phyloP scores from a whole-genome alignment of 1,140 invertebrate species.

The Aplysia californica region DNA sequence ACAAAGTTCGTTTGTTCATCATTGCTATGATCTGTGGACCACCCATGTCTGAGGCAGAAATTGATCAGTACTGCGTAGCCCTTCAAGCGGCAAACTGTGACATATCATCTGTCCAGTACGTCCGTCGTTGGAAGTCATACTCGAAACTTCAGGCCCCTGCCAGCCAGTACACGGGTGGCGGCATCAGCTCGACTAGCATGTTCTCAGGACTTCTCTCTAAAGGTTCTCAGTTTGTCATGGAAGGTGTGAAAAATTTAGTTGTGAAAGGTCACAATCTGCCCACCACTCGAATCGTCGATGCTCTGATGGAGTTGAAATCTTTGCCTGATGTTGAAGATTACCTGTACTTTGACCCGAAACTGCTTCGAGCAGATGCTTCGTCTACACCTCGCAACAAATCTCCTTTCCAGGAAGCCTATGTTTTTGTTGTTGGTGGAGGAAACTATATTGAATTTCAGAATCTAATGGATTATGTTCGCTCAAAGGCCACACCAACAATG shows the following conservation, averaged over 20 bases:
- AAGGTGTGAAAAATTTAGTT: constrained; percentile 99
- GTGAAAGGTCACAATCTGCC: constrained; percentile 97
- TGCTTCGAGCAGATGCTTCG: constrained; percentile 78
- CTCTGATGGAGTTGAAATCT: constrained; percentile 87
- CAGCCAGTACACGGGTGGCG: constrained; percentile 80
- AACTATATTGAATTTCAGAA: constrained; percentile 99
- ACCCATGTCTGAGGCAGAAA: constrained; percentile 82
- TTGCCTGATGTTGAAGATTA: constrained; percentile 86
- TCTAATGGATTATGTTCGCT: constrained; percentile 92
- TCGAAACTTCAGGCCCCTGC: constrained; percentile 80
- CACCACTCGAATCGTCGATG: constrained; percentile 91
- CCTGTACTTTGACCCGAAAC: constrained; percentile 92
- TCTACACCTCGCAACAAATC: constrained; percentile 64
- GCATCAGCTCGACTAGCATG: constrained; percentile 95
- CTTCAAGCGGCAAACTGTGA: constrained; percentile 88
- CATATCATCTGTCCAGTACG: constrained; percentile 83
- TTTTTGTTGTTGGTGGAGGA: constrained; percentile 97
- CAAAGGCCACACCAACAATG: constrained; percentile 72
- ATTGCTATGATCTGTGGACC: constrained; percentile 92
- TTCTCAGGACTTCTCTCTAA: constrained; percentile 97
- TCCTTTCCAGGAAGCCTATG: constrained; percentile 77
- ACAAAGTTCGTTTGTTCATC: constrained; percentile 92
- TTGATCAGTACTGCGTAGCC: constrained; percentile 83
- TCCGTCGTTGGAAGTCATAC: constrained; percentile 92
- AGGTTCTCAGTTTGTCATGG: constrained; percentile 98